These are phyloP conservation scores for Wasmannia auropunctata DNA, from an alignment of 1,140 invertebrate species.

Conservation along the genomic window DNA sequence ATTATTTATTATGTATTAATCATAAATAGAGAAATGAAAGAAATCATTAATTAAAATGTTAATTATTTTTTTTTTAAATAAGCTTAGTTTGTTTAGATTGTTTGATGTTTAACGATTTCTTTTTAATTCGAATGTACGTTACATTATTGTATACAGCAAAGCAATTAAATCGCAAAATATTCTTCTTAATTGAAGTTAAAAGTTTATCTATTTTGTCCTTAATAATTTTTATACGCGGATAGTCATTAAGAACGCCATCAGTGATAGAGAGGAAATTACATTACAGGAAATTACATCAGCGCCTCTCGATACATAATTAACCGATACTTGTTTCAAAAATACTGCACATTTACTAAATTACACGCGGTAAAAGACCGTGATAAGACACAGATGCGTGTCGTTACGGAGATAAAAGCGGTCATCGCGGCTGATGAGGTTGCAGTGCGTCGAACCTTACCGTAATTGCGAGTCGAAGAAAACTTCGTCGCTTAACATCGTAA, in stretches of 20 bases:
- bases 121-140: not conserved
- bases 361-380: not conserved
- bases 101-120: not conserved
- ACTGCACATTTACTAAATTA: constrained; percentile 31
- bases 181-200: not conserved
- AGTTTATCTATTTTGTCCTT: not conserved
- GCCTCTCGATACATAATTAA: constrained; percentile 12
- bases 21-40: not conserved
- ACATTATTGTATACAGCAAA: not conserved
- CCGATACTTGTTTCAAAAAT: not conserved
- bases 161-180: not conserved
- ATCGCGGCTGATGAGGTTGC: constrained; percentile 15
- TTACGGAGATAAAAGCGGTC: constrained; percentile 21
- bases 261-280: not conserved
- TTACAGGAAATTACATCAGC: constrained; percentile 27
- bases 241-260: not conserved
- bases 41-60: not conserved
- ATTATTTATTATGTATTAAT: not conserved
- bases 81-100: not conserved
- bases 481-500: not conserved
- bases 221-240: not conserved
- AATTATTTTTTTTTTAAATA: not conserved
- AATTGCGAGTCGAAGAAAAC: constrained; percentile 14
- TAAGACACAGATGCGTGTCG: constrained; percentile 21
- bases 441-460: constrained; percentile 1